Evolutionary conservation across 2,797 vertebrate species (phyloP), one percentile per base, ranked within the genome.

Genomic region (Hybognathus amarus): DNA sequence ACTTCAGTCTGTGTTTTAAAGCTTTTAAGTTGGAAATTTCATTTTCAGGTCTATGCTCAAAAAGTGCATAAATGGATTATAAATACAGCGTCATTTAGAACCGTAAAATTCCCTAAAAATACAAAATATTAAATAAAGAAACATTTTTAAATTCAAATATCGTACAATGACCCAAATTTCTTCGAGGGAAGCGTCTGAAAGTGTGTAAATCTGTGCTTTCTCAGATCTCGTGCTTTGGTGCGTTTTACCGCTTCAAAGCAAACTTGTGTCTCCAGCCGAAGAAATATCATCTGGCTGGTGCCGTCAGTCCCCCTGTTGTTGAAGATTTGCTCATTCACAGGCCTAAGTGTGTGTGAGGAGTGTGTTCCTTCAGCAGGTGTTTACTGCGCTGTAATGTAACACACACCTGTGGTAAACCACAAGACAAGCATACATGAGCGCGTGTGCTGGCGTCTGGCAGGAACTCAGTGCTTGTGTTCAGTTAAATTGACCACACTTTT

Each of bases 331-430:
- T 42, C 1, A 2, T 75, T 42, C 70, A 63, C 67, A 33, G 13
- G 56, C 22, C 50, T 30, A 68, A 76, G 59, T 74, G 77, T 81
- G 82, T 90, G 82, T 71, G 59, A 84, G 89, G 88, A 85, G 79
- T 85, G 80, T 63, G 88, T 64, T 77, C 73, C 18, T n/a, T 11
- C 2, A 3, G 80, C 87, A 80, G 81, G 85, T 67, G 79, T 75
- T 77, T 83, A 79, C 89, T 89, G 87, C 73, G 85, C 78, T 89
- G 92, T 93, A 91, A 94, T 90, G 80, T 84, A 92, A 94, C 92
- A 92, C 92, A 92, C 17, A 75, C 88, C 87, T 93, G 92, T 87
- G 93, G 93, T 92, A 88, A 94, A 90, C 93, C 92, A 50, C 93
- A 91, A 87, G 71, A 83, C 87, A 88, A 87, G 77, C 84, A 73